Evolutionary conservation across 2,888 invertebrate genomes (phyloP).

Genomic region (Epiperipatus broadwayi): DNA sequence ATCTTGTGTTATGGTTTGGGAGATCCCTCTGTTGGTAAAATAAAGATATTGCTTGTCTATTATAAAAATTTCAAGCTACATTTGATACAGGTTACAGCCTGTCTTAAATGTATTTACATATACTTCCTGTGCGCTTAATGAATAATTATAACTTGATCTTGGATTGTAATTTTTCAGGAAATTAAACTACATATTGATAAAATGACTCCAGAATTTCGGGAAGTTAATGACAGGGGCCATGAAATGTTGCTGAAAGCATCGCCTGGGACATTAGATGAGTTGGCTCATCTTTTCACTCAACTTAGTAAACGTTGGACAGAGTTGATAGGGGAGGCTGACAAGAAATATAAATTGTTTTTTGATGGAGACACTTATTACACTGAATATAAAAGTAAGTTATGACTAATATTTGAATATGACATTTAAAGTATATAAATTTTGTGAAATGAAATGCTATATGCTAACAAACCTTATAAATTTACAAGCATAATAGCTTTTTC

Average conservation of each 20-base stretch:
- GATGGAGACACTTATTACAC: constrained; percentile 57
- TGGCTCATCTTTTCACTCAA: constrained; percentile 45
- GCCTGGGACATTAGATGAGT: constrained; percentile 38
- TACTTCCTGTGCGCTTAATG: too few relatives aligned
- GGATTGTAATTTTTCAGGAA: constrained; percentile 35
- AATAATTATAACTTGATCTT: too few relatives aligned
- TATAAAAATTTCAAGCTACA: too few relatives aligned
- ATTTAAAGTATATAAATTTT: constrained; percentile 6
- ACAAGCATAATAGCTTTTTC: too few relatives aligned
- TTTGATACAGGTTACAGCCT: too few relatives aligned
- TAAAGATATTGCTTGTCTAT: too few relatives aligned
- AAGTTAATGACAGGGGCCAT: constrained; percentile 44
- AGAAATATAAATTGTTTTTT: constrained; percentile 38
- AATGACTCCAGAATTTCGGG: constrained; percentile 43
- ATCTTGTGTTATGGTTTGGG: too few relatives aligned
- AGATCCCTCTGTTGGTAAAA: too few relatives aligned
- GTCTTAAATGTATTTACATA: too few relatives aligned
- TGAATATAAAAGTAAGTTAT: constrained; percentile 38
- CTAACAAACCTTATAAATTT: too few relatives aligned
- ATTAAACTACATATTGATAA: constrained; percentile 52
- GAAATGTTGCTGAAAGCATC: constrained; percentile 29
- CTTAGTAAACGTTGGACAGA: constrained; percentile 51
- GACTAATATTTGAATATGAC: constrained; percentile 8
- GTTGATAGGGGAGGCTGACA: constrained; percentile 46
- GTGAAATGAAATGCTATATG: too few relatives aligned